A percentile compares a stretch with the other conserved stretches of the same genome.
Evolutionary conservation across 2,113 vertebrate genomes (phyloP).

Genomic region (Elanoides forficatus): DNA sequence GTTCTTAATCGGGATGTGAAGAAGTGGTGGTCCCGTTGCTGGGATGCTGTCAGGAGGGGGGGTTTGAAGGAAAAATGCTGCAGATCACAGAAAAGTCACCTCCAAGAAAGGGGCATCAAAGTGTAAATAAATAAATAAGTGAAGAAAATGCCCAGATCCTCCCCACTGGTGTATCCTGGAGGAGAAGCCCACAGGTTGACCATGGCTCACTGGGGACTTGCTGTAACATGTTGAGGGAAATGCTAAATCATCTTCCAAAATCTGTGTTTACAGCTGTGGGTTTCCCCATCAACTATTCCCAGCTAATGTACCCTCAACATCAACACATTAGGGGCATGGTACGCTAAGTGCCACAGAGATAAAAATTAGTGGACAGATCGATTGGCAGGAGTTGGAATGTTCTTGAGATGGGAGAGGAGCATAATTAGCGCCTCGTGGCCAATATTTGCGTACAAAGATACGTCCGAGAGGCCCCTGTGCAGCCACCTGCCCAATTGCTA

Average conservation of each 20-base stretch:
- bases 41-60: not conserved
- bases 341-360: not conserved
- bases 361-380: not conserved
- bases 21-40: not conserved
- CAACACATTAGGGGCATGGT: accelerated
- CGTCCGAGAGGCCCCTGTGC: not conserved
- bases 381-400: not conserved
- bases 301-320: not conserved
- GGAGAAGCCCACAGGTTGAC: not conserved
- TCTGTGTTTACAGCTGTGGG: not conserved
- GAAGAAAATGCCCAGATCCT: not conserved
- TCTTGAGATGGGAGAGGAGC: not conserved
- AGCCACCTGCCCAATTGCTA: not conserved
- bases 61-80: not conserved
- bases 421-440: not conserved
- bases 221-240: not conserved
- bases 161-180: not conserved
- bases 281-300: not conserved
- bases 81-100: not conserved
- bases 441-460: not conserved
- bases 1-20: not conserved
- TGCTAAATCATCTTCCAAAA: not conserved
- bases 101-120: not conserved
- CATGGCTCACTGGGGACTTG: accelerated
- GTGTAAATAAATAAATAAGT: not conserved